Evolutionary conservation across 1,140 invertebrate genomes (phyloP).

Genomic region (Homarus americanus): DNA sequence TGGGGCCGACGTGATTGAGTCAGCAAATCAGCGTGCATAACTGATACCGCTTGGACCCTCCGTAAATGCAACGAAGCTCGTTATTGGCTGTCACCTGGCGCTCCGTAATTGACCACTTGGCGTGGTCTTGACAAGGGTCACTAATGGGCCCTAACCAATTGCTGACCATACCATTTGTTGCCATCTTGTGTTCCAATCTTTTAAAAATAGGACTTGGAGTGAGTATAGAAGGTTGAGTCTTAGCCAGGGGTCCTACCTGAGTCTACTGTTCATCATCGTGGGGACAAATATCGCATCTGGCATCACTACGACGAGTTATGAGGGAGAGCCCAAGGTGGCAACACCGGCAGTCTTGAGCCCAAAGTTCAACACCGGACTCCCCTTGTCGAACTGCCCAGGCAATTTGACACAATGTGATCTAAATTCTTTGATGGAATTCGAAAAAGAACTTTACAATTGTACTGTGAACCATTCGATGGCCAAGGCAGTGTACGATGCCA

Average conservation of each 20-base stretch:
- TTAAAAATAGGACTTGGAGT: neutral
- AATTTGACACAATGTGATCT: constrained; percentile 63
- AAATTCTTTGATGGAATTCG: constrained; percentile 66
- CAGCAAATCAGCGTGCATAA: constrained; percentile 51
- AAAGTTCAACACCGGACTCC: constrained; percentile 59
- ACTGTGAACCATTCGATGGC: constrained; percentile 10
- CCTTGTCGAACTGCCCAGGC: constrained; percentile 47
- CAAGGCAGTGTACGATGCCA: neutral
- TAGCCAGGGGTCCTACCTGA: neutral
- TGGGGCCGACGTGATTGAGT: constrained; percentile 17
- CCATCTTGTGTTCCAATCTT: neutral
- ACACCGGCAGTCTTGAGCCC: constrained; percentile 45
- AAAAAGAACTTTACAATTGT: constrained; percentile 37
- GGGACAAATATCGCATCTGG: neutral
- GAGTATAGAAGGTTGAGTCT: neutral
- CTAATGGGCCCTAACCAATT: constrained; percentile 59
- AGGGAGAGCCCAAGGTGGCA: constrained; percentile 8
- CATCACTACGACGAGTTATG: neutral
- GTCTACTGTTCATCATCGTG: neutral
- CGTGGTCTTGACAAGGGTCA: constrained; percentile 62
- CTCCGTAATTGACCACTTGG: constrained; percentile 61
- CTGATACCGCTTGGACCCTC: constrained; percentile 18
- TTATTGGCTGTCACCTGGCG: constrained; percentile 59
- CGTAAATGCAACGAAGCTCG: constrained; percentile 49
- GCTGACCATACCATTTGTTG: constrained; percentile 53